phyloP scores from a whole-genome alignment of 2,113 vertebrate genomes.

The Hyla sarda region DNA sequence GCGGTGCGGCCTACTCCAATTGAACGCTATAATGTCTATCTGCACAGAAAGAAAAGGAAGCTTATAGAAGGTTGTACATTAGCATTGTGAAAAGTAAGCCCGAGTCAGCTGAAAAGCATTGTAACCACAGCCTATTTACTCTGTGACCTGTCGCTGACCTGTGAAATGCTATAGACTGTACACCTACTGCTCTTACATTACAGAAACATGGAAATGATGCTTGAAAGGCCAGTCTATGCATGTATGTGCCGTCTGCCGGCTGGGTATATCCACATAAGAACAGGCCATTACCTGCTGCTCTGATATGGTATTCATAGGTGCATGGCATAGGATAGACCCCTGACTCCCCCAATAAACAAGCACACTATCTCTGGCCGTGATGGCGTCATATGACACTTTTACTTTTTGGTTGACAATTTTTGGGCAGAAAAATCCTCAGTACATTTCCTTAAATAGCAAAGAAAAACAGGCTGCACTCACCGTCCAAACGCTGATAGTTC shows the following conservation, averaged over 20 bases:
- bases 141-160: constrained; percentile 31
- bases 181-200: background rate
- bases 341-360: too few relatives aligned
- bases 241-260: background rate
- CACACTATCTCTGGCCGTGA: too few relatives aligned
- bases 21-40: constrained; percentile 28
- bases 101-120: constrained; percentile 20
- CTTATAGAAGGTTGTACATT: constrained; percentile 29
- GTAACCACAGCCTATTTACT: constrained; percentile 18
- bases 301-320: too few relatives aligned
- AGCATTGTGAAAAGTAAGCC: constrained; percentile 32
- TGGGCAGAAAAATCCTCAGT: too few relatives aligned
- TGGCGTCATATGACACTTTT: too few relatives aligned
- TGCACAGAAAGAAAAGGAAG: constrained; percentile 24
- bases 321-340: too few relatives aligned
- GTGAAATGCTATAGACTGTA: background rate
- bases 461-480: too few relatives aligned
- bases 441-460: too few relatives aligned
- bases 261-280: too few relatives aligned
- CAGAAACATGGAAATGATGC: background rate
- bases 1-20: background rate
- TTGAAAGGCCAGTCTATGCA: background rate
- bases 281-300: too few relatives aligned
- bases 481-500: too few relatives aligned
- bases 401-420: too few relatives aligned